phyloP scores from a whole-genome alignment of 2,888 invertebrate species.

The Epicampocera succincta region DNA sequence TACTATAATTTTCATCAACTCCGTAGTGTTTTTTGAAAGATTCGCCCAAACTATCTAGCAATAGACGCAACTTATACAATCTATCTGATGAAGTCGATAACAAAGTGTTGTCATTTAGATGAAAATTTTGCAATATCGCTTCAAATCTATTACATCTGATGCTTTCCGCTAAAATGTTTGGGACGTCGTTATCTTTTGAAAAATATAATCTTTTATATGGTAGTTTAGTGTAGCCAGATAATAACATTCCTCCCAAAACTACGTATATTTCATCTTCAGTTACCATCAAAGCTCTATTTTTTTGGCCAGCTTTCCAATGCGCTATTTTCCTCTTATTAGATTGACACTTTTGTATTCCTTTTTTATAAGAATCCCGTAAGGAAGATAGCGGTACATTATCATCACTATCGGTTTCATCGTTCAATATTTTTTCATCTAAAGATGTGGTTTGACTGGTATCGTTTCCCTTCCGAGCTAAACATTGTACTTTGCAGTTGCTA shows the following conservation, averaged over 20 bases:
- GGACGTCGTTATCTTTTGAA: slow-evolving; percentile 32
- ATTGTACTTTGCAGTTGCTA: not conserved
- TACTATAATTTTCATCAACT: slow-evolving; percentile 37
- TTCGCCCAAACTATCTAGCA: slow-evolving; percentile 21
- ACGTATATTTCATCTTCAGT: slow-evolving; percentile 19
- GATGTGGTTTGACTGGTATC: not conserved
- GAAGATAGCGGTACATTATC: slow-evolving; percentile 14
- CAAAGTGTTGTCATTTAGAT: slow-evolving; percentile 33
- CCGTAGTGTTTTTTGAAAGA: slow-evolving; percentile 32
- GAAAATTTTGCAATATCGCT: slow-evolving; percentile 40
- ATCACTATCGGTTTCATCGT: slow-evolving; percentile 7
- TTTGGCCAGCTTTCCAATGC: too few relatives aligned
- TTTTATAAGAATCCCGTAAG: slow-evolving; percentile 9
- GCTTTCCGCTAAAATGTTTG: slow-evolving; percentile 35
- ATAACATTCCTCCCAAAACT: slow-evolving; percentile 30
- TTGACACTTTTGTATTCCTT: not conserved
- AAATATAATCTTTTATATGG: slow-evolving; percentile 41
- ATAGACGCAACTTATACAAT: slow-evolving; percentile 21
- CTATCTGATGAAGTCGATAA: slow-evolving; percentile 14
- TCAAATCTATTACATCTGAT: slow-evolving; percentile 47
- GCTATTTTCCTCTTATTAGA: too few relatives aligned
- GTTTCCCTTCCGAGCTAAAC: slow-evolving; percentile 4
- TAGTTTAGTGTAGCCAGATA: slow-evolving; percentile 42
- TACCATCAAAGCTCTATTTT: slow-evolving; percentile 21
- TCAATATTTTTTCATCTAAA: slow-evolving; percentile 8